phyloP scores from a whole-genome alignment of 53 echinoderm and acorn worm genomes.

The Mesocentrotus franciscanus region DNA sequence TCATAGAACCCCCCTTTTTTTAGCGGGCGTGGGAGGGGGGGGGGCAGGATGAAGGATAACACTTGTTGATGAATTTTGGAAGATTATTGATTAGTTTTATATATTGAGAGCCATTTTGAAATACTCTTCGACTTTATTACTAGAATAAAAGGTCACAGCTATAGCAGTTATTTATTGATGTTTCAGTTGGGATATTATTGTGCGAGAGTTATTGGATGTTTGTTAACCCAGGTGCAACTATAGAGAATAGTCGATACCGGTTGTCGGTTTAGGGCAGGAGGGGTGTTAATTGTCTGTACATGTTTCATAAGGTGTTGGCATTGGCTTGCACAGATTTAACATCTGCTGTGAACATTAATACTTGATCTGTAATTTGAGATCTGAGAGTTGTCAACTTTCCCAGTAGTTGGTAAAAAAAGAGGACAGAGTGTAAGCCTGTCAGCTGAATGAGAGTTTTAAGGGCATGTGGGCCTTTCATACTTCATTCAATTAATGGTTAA shows the following conservation, averaged over 20 bases:
- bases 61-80: background rate
- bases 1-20: background rate
- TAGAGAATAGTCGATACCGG: constrained; percentile 12
- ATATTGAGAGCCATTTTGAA: background rate
- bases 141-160: constrained; percentile 3
- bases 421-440: no score
- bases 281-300: background rate
- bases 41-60: background rate
- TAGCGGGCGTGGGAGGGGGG: no score
- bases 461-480: no score
- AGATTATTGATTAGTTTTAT: background rate
- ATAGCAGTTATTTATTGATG: constrained; percentile 29
- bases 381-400: no score
- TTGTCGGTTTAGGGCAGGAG: background rate
- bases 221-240: constrained; percentile 30
- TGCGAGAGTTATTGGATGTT: constrained; percentile 33
- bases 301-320: background rate
- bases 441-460: no score
- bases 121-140: background rate
- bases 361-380: no score
- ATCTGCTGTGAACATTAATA: no score
- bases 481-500: no score
- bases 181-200: constrained; percentile 38
- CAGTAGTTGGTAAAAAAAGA: no score
- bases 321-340: no score